Conservation (phyloP, 2,797 vertebrate genomes). For the Petrocephalus schoutedeni region DNA sequence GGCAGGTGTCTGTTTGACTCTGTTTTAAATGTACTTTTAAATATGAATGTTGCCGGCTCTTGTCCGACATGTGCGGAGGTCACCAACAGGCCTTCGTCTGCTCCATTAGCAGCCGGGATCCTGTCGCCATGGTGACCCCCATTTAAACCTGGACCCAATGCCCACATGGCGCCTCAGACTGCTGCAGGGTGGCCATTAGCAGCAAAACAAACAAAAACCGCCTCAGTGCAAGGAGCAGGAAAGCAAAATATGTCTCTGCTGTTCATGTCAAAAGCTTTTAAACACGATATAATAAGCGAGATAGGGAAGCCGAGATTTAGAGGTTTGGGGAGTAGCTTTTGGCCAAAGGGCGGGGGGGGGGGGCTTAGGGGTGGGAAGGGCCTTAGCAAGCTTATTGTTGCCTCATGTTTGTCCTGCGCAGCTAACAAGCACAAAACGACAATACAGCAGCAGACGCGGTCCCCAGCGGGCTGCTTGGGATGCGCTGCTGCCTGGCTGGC, state of each 20-base stretch:
- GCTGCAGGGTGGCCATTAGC: conserved; percentile 4
- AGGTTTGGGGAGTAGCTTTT: neutral
- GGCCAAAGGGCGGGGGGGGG: neutral
- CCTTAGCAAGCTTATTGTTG: neutral
- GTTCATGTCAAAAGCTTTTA: neutral
- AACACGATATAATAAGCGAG: neutral
- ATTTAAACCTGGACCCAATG: neutral
- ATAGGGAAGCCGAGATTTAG: neutral
- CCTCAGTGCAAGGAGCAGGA: neutral
- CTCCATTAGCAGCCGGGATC: neutral
- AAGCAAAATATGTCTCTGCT: conserved; percentile 5
- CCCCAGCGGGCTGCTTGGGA: neutral
- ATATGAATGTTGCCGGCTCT: neutral
- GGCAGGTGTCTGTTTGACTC: neutral
- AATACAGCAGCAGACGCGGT: neutral
- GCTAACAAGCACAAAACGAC: neutral
- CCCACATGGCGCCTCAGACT: neutral
- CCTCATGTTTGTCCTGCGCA: conserved; percentile 10
- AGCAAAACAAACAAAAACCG: conserved; percentile 10
- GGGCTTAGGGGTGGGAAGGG: neutral
- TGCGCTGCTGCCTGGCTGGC: neutral
- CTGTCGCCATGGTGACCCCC: neutral
- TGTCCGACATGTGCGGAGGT: neutral
- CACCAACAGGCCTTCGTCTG: neutral
- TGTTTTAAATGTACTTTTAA: neutral